Evolutionary conservation across 1,140 invertebrate species (phyloP).

Genomic region (Uloborus diversus): DNA sequence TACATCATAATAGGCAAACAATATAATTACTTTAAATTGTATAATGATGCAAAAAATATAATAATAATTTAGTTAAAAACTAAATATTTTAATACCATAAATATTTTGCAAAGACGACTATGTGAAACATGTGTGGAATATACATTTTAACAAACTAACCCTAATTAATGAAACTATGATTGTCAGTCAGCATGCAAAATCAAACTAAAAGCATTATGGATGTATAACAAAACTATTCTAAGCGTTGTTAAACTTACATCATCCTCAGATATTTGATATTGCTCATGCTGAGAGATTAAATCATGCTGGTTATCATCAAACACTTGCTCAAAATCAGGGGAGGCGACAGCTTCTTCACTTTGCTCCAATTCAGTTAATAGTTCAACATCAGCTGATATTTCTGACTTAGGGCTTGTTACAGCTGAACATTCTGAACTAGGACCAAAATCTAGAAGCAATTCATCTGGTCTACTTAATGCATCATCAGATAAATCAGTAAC

Average conservation of each 20-base stretch:
- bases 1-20: too few species aligned
- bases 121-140: too few species aligned
- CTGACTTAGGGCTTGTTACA: constrained; percentile 31
- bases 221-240: too few species aligned
- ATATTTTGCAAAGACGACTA: too few species aligned
- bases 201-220: constrained; percentile 31
- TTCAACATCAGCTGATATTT: constrained; percentile 38
- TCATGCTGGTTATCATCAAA: constrained; percentile 57
- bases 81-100: too few species aligned
- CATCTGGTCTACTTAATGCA: neutral
- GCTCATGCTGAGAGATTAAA: constrained; percentile 35
- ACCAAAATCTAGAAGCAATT: constrained; percentile 22
- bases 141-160: too few species aligned
- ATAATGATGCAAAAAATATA: too few species aligned
- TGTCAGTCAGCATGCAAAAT: neutral
- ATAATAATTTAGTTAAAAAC: too few species aligned
- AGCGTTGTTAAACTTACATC: constrained; percentile 57
- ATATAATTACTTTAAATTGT: too few species aligned
- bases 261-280: constrained; percentile 39
- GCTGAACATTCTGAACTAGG: constrained; percentile 30
- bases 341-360: constrained; percentile 38
- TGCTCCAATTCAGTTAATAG: constrained; percentile 43
- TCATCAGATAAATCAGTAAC: neutral
- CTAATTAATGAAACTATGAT: too few species aligned
- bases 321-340: constrained; percentile 36